Percentiles rank a stretch among this genome's conserved stretches.
These are phyloP conservation scores for Crocuta crocuta DNA, from an alignment of 2,113 vertebrate species.

Conservation along the genomic window DNA sequence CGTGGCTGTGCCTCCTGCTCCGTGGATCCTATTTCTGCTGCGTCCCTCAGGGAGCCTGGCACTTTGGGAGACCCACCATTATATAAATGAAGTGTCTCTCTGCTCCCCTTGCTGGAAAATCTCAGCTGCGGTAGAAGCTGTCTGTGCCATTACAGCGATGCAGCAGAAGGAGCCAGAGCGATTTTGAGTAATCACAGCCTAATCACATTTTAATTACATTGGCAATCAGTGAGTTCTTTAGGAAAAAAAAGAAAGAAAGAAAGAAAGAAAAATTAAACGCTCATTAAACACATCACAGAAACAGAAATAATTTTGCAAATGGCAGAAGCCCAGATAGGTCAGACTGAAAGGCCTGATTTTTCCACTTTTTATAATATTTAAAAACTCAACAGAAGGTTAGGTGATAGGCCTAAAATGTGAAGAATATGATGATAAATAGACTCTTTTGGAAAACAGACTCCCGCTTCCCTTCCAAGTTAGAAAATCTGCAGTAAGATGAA, in stretches of 20 bases:
- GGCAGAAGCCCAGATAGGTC: slow-evolving; percentile 6
- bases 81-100: background rate
- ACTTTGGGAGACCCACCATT: background rate
- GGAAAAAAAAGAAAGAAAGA: background rate
- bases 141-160: background rate
- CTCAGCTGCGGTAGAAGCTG: background rate
- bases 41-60: background rate
- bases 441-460: background rate
- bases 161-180: background rate
- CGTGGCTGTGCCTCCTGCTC: background rate
- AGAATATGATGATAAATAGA: background rate
- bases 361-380: background rate
- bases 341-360: slow-evolving; percentile 45
- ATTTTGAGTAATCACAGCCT: slow-evolving; percentile 60
- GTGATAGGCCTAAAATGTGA: background rate
- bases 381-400: slow-evolving; percentile 46
- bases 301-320: slow-evolving; percentile 49
- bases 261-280: background rate
- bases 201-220: slow-evolving; percentile 63
- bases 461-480: background rate
- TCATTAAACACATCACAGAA: slow-evolving; percentile 47
- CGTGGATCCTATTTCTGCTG: background rate
- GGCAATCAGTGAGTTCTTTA: slow-evolving; percentile 61
- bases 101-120: background rate
- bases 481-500: background rate